Evolutionary conservation across 2,113 vertebrate species (phyloP).

Genomic region (Accipiter cooperii): DNA sequence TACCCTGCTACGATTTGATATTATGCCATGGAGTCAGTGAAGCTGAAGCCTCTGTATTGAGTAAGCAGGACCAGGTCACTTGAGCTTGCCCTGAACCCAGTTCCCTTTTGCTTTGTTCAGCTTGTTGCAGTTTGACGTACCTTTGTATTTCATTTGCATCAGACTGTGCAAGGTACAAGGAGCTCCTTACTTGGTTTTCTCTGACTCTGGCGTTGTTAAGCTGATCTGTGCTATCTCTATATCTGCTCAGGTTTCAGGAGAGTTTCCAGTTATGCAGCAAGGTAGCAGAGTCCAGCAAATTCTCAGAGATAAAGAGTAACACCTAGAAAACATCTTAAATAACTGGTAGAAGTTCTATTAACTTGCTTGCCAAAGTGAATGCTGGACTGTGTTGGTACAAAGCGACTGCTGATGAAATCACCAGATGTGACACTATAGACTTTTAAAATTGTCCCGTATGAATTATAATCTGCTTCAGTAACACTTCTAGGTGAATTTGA

Average conservation of each 20-base stretch:
- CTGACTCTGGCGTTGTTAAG: neutral
- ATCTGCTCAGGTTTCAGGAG: neutral
- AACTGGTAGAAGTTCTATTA: neutral
- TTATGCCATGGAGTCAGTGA: neutral
- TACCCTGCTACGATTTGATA: neutral
- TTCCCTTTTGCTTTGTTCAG: neutral
- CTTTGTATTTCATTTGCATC: neutral
- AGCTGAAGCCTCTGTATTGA: neutral
- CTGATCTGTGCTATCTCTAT: neutral
- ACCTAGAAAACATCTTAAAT: neutral
- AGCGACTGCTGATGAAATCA: neutral
- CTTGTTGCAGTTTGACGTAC: neutral
- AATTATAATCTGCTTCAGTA: constrained; percentile 11
- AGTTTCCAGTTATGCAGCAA: neutral
- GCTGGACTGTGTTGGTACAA: neutral
- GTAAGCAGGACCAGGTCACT: neutral
- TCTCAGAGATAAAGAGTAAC: neutral
- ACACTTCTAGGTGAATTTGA: constrained; percentile 17
- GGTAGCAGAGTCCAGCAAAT: neutral
- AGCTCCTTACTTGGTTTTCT: neutral
- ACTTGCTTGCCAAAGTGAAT: neutral
- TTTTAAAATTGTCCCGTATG: neutral
- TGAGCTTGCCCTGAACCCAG: neutral
- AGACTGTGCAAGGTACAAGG: neutral
- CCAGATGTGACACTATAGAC: neutral